A percentile compares a stretch with the other conserved stretches of the same genome.
These are phyloP conservation scores for Remorina albescens DNA, from an alignment of 2,797 vertebrate genomes.

Conservation along the genomic window DNA sequence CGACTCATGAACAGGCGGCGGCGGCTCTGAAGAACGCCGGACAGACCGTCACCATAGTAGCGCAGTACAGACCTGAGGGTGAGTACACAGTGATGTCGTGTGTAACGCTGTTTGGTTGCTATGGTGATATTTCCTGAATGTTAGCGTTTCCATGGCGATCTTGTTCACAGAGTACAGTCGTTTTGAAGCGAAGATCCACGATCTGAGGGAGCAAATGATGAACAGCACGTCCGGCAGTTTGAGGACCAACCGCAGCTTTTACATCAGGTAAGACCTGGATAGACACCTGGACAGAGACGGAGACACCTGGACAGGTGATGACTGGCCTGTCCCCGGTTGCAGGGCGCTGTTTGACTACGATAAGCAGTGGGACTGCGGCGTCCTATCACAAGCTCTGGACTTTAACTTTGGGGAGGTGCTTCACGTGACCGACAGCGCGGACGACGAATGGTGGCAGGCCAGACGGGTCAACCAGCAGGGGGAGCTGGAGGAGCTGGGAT, in stretches of 20 bases:
- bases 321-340: neutral
- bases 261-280: slow-evolving; percentile 64
- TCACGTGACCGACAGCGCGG: slow-evolving; percentile 88
- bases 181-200: slow-evolving; percentile 93
- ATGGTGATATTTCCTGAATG: neutral
- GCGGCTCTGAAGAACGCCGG: slow-evolving; percentile 93
- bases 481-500: slow-evolving; percentile 89
- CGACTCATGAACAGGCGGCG: slow-evolving; percentile 92
- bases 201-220: slow-evolving; percentile 92
- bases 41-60: slow-evolving; percentile 91
- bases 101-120: neutral
- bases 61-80: slow-evolving; percentile 90
- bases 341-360: slow-evolving; percentile 93
- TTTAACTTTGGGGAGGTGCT: slow-evolving; percentile 91
- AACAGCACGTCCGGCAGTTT: slow-evolving; percentile 88
- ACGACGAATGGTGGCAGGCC: slow-evolving; percentile 94
- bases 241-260: slow-evolving; percentile 75
- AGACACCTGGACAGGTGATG: neutral
- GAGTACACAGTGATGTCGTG: slow-evolving; percentile 9
- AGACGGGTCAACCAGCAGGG: slow-evolving; percentile 88
- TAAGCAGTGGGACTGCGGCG: slow-evolving; percentile 92
- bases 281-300: neutral
- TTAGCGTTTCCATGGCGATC: slow-evolving; percentile 8
- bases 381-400: slow-evolving; percentile 91
- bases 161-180: slow-evolving; percentile 86